These are phyloP conservation scores for Heterotilapia buettikoferi DNA, from an alignment of 2,113 vertebrate genomes.

Conservation along the genomic window DNA sequence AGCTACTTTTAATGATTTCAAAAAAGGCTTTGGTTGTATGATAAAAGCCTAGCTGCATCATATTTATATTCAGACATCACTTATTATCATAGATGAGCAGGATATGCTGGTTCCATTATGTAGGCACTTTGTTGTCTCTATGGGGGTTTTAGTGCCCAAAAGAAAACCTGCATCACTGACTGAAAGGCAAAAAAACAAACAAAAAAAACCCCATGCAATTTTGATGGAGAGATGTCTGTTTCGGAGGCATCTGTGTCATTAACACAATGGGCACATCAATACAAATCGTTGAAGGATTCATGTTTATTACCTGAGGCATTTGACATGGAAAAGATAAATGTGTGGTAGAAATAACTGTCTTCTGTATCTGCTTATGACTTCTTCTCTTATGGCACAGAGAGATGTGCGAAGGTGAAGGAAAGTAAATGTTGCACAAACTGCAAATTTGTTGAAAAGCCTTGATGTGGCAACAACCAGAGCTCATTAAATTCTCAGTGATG, in stretches of 20 bases:
- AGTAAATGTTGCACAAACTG: not conserved
- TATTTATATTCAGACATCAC: not conserved
- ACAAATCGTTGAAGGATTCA: not conserved
- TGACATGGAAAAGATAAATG: not conserved
- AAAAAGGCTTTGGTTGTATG: not conserved
- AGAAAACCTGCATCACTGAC: not conserved
- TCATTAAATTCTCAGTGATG: not conserved
- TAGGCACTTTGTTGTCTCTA: not conserved
- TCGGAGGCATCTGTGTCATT: not conserved
- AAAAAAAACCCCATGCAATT: not conserved
- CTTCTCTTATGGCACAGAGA: not conserved
- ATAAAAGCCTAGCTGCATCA: not conserved
- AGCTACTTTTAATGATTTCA: not conserved
- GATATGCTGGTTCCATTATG: not conserved
- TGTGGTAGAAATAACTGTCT: not conserved
- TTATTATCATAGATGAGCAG: not conserved
- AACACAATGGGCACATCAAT: not conserved
- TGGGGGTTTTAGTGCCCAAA: not conserved
- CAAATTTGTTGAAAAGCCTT: not conserved
- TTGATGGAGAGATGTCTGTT: not conserved
- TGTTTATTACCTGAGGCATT: not conserved
- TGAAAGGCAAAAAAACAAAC: accelerated
- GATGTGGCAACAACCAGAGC: not conserved
- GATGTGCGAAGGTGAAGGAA: not conserved
- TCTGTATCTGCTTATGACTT: not conserved